Conservation (phyloP, 2,888 invertebrate genomes). For the Nasonia oneida region DNA sequence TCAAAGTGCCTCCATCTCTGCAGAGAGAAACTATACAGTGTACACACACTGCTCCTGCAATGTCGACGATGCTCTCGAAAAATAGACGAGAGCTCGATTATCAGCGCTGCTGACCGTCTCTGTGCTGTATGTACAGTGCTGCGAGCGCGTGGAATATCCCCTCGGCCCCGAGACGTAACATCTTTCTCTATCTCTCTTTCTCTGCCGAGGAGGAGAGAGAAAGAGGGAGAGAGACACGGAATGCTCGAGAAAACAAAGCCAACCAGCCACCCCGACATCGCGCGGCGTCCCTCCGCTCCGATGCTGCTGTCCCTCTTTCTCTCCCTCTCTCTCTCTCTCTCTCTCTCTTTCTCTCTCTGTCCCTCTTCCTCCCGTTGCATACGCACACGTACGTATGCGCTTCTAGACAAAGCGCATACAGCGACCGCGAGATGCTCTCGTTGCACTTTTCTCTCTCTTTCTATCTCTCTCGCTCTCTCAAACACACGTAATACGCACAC, state of each 20-base stretch:
- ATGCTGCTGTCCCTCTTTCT: constrained; percentile 8
- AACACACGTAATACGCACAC: neutral
- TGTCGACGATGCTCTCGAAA: neutral
- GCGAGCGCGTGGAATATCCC: neutral
- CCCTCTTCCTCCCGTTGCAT: neutral
- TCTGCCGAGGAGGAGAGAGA: neutral
- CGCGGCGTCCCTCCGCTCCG: constrained; percentile 16
- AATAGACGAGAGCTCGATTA: neutral
- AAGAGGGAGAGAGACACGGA: constrained; percentile 17
- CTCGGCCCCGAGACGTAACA: neutral
- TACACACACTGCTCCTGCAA: neutral
- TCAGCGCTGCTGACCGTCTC: neutral
- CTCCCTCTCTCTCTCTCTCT: neutral
- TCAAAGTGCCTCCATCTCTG: neutral
- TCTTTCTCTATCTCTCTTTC: neutral
- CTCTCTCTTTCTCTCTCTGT: neutral
- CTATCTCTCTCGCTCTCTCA: constrained; percentile 16
- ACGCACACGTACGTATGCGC: neutral
- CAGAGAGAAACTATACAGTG: neutral
- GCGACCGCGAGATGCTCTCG: neutral
- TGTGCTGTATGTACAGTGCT: neutral
- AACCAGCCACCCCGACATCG: constrained; percentile 4
- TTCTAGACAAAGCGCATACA: neutral
- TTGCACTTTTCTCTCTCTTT: constrained; percentile 5
- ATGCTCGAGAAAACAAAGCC: constrained; percentile 35